Percentiles rank a stretch among this genome's conserved stretches.
phyloP scores from a whole-genome alignment of 2,113 vertebrate genomes.

The Hyaena hyaena region DNA sequence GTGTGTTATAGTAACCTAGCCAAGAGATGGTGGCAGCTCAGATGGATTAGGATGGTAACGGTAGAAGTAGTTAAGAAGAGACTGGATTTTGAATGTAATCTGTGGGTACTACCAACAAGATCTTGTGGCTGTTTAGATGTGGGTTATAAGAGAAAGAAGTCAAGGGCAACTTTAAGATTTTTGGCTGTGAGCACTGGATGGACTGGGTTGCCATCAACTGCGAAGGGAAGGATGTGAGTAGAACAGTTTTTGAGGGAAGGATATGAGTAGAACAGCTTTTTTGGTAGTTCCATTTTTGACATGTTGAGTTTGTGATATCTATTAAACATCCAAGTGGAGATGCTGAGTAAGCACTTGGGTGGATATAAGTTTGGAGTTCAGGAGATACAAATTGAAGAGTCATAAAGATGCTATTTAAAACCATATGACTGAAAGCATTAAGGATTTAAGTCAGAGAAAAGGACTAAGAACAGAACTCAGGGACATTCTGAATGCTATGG shows the following conservation, averaged over 20 bases:
- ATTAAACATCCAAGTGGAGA: neutral
- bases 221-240: neutral
- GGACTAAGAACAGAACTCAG: neutral
- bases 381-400: neutral
- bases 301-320: neutral
- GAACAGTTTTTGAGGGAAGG: neutral
- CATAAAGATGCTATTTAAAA: slow-evolving; percentile 9
- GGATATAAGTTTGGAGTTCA: neutral
- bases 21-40: neutral
- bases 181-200: neutral
- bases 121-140: neutral
- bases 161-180: neutral
- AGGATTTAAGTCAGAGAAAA: neutral
- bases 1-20: neutral
- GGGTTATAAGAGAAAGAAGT: neutral
- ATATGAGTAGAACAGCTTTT: neutral
- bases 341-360: neutral
- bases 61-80: neutral
- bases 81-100: neutral
- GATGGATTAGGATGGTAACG: neutral
- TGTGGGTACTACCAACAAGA: neutral
- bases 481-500: neutral
- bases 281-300: neutral
- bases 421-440: neutral
- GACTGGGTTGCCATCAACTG: neutral